phyloP scores from a whole-genome alignment of 1,140 invertebrate genomes.

The Bombus fervidus region DNA sequence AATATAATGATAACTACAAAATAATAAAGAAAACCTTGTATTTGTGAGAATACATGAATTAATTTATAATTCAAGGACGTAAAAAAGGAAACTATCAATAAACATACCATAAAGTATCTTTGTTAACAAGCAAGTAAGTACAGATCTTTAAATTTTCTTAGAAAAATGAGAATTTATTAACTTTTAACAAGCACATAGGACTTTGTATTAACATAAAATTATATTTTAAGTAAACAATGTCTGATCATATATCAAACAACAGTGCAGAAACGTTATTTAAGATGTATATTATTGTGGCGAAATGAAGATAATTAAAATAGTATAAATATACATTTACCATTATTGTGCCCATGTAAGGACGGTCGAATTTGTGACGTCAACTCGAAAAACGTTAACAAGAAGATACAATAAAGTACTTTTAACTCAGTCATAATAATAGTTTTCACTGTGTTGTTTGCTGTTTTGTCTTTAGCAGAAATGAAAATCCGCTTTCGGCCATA shows the following conservation, averaged over 20 bases:
- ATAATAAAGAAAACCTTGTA: neutral
- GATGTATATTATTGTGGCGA: neutral
- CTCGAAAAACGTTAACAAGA: slow-evolving; percentile 78
- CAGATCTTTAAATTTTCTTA: neutral
- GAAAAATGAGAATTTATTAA: neutral
- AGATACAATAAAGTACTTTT: slow-evolving; percentile 77
- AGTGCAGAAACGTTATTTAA: neutral
- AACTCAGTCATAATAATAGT: slow-evolving; percentile 78
- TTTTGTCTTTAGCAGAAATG: slow-evolving; percentile 71
- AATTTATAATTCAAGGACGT: neutral
- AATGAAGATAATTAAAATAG: slow-evolving; percentile 31
- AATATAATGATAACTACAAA: neutral
- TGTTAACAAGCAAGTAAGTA: neutral
- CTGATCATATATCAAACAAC: neutral
- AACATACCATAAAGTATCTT: neutral
- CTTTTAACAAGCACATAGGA: neutral
- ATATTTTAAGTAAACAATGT: neutral
- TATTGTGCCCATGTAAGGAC: slow-evolving; percentile 80
- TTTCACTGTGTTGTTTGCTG: slow-evolving; percentile 62
- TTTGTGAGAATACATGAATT: neutral
- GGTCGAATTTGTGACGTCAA: slow-evolving; percentile 77
- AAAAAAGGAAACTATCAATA: neutral
- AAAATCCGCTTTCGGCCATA: slow-evolving; percentile 75
- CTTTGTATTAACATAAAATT: neutral
- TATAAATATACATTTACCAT: slow-evolving; percentile 73